Percentiles rank a stretch among this genome's conserved stretches.
phyloP scores from a whole-genome alignment of 92 coral and sea anemone species.

The Porites divaricata region DNA sequence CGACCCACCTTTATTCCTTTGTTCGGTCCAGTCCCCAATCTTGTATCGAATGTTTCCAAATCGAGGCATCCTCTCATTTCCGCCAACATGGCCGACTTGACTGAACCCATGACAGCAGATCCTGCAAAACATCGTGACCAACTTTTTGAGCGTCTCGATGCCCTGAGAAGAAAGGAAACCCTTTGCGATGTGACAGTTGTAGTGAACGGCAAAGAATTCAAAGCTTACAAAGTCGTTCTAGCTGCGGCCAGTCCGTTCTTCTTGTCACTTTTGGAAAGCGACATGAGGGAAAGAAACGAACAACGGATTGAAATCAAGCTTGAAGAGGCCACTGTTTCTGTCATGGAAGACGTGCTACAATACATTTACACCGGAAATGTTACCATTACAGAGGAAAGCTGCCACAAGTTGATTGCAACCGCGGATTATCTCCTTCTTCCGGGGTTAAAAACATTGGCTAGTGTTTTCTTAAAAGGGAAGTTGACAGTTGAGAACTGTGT shows the following conservation, averaged over 20 bases:
- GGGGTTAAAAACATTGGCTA: background rate
- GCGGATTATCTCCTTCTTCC: constrained; percentile 21
- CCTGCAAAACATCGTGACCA: constrained; percentile 15
- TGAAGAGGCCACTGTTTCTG: constrained; percentile 22
- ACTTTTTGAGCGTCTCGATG: constrained; percentile 19
- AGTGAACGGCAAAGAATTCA: background rate
- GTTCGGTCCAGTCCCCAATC: background rate
- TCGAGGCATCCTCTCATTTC: background rate
- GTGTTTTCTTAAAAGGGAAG: background rate
- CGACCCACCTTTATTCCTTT: too few relatives aligned
- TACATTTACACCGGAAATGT: constrained; percentile 35
- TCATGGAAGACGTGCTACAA: constrained; percentile 20
- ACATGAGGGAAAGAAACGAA: constrained; percentile 21
- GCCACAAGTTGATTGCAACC: constrained; percentile 31
- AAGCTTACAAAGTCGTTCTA: constrained; percentile 26
- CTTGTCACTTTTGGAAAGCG: constrained; percentile 19
- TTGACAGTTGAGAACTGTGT: constrained; percentile 21
- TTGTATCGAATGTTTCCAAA: background rate
- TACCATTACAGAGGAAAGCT: constrained; percentile 18
- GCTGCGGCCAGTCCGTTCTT: constrained; percentile 37
- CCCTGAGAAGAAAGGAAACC: constrained; percentile 5
- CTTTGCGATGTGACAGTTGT: constrained; percentile 22
- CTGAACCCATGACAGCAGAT: constrained; percentile 9
- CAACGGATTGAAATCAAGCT: constrained; percentile 20
- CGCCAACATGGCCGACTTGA: background rate